A percentile compares a stretch with the other conserved stretches of the same genome.
phyloP scores from a whole-genome alignment of 2,113 vertebrate species.

The Grallaria varia region DNA sequence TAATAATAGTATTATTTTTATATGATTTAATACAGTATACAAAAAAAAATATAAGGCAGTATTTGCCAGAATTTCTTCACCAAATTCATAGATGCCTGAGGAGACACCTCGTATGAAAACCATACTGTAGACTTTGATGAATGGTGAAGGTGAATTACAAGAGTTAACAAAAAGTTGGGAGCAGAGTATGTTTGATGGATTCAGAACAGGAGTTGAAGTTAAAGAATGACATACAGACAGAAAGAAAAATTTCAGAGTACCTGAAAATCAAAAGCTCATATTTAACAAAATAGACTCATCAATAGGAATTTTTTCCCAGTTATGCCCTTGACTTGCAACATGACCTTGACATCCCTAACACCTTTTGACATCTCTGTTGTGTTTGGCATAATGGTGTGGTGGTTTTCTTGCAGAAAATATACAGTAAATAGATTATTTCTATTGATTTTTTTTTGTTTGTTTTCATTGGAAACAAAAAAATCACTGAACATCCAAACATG shows the following conservation, averaged over 20 bases:
- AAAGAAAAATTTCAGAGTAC: neutral
- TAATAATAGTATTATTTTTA: neutral
- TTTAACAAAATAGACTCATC: neutral
- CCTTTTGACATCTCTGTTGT: neutral
- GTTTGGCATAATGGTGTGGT: neutral
- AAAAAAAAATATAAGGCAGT: neutral
- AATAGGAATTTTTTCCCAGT: neutral
- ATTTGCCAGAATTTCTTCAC: neutral
- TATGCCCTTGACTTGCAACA: neutral
- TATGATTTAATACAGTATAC: neutral
- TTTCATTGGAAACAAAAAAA: neutral
- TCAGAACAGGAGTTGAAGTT: neutral
- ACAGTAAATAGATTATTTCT: neutral
- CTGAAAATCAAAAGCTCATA: neutral
- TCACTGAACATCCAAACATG: neutral
- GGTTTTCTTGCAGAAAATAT: neutral
- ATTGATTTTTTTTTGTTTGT: neutral
- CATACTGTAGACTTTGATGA: neutral
- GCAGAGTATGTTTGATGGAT: neutral
- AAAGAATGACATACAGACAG: neutral
- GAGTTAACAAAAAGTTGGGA: neutral
- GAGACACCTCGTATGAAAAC: neutral
- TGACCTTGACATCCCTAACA: neutral
- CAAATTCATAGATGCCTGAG: neutral
- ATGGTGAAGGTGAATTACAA: neutral